phyloP scores from a whole-genome alignment of 1,140 invertebrate genomes.

The Drosophila funebris region DNA sequence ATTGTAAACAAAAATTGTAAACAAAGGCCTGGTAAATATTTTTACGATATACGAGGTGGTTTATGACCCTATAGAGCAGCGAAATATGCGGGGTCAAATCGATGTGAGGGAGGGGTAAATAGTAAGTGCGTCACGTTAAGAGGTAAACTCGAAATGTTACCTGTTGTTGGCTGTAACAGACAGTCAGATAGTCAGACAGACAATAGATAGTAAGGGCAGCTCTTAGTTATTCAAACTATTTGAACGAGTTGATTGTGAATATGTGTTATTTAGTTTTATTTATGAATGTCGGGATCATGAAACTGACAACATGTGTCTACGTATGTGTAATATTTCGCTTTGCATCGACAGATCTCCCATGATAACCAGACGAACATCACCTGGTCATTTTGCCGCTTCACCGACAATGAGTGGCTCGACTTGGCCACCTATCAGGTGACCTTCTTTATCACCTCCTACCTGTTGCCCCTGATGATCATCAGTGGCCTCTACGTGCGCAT shows the following conservation, averaged over 20 bases:
- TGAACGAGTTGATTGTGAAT: slow-evolving; percentile 8
- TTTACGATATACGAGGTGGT: slow-evolving; percentile 61
- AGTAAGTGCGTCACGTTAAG: slow-evolving; percentile 36
- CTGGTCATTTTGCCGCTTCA: slow-evolving; percentile 55
- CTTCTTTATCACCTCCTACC: slow-evolving; percentile 86
- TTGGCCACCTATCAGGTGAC: slow-evolving; percentile 62
- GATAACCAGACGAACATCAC: slow-evolving; percentile 49
- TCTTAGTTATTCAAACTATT: slow-evolving; percentile 51
- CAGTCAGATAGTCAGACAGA: not conserved
- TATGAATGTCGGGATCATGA: slow-evolving; percentile 36
- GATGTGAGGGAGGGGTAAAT: not conserved
- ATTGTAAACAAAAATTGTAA: slow-evolving; percentile 60
- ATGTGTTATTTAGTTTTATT: slow-evolving; percentile 14
- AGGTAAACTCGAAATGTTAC: slow-evolving; percentile 9
- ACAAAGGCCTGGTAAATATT: slow-evolving; percentile 59
- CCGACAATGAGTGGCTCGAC: slow-evolving; percentile 31
- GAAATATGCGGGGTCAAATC: not conserved
- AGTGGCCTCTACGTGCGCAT: slow-evolving; percentile 95
- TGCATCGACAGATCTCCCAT: slow-evolving; percentile 22
- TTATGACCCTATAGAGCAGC: slow-evolving; percentile 40
- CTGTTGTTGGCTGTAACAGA: not conserved
- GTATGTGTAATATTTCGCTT: slow-evolving; percentile 46
- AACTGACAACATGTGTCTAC: slow-evolving; percentile 53
- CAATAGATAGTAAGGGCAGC: not conserved
- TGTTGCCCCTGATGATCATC: slow-evolving; percentile 92